Base-by-base conservation (phyloP, 2,113 vertebrate genomes). In the Corythornis cristatus region DNA sequence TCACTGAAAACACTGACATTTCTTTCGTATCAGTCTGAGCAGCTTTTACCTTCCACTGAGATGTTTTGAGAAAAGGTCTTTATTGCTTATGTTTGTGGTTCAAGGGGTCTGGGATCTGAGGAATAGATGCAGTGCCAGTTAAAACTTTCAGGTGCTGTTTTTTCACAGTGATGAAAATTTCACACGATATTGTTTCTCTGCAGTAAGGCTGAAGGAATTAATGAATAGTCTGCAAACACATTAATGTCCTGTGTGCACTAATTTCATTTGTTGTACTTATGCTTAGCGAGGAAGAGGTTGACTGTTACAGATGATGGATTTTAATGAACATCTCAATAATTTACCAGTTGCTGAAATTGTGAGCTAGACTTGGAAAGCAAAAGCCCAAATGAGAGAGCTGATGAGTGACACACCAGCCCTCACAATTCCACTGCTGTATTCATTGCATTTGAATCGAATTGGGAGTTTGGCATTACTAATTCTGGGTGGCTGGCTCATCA, bases 391-490 rank as follows among this genome's bases (percentile, higher is more conserved):
- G 85, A 86, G 84, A 68, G 72, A 85, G 54, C 82, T 89, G 73
- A 43, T 93, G 88, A 93, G 64, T 73, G 83, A 90, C 88, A 89
- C 56, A 75, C 91, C 71, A 94, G 60, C 79, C 86, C 25, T 85
- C 79, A 96, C 72, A 77, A 89, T 93, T 91, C 5, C 6, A 77
- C 89, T 95, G 93, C 89, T 95, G 92, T 94, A 67, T 91, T 95
- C 88, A 61, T 74, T 90, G 76, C 92, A 71, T 94, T 94, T 86
- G 90, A 96, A 95, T 95, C 93, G 61, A 96, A 95, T 95, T 73
- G 40, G 68, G 96, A 96, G 93, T 95, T 96, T 96, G 95, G 93
- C 96, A 94, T 91, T 96, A 83, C 92, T 93, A 96, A 96, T 96
- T 96, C 93, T 96, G 96, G 90, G 92, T 96, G 92, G 93, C 88